Evolutionary conservation across 2,113 vertebrate species (phyloP).

Genomic region (Xiphias gladius): DNA sequence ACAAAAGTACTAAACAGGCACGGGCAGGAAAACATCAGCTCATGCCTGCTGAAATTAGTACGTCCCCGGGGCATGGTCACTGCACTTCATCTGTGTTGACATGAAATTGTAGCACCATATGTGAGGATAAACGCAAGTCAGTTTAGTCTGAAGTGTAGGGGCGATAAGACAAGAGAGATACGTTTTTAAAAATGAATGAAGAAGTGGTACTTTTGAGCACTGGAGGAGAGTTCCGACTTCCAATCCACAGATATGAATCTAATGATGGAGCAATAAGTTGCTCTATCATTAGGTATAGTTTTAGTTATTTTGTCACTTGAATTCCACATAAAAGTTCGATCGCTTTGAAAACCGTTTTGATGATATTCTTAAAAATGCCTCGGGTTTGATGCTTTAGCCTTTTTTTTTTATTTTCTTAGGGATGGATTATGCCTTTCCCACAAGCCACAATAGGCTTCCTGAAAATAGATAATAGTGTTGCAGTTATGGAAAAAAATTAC

Average conservation of each 20-base stretch:
- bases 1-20: slow-evolving; percentile 9
- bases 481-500: slow-evolving; percentile 39
- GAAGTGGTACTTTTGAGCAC: background rate
- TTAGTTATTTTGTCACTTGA: background rate
- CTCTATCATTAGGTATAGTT: background rate
- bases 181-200: background rate
- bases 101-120: background rate
- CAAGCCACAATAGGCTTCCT: slow-evolving; percentile 43
- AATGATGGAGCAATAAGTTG: background rate
- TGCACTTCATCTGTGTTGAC: slow-evolving; percentile 4
- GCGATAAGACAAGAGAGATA: background rate
- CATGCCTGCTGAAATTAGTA: background rate
- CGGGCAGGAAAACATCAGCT: slow-evolving; percentile 3
- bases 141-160: background rate
- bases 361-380: slow-evolving; percentile 21
- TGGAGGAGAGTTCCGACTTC: background rate
- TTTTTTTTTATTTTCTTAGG: slow-evolving; percentile 15
- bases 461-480: slow-evolving; percentile 60
- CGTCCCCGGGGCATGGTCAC: background rate
- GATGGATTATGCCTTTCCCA: slow-evolving; percentile 58
- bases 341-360: slow-evolving; percentile 31
- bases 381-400: slow-evolving; percentile 40
- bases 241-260: background rate
- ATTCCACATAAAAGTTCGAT: slow-evolving; percentile 39
- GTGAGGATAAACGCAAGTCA: background rate